These are phyloP conservation scores for Apantesis nais DNA, from an alignment of 2,888 invertebrate species.

Conservation along the genomic window DNA sequence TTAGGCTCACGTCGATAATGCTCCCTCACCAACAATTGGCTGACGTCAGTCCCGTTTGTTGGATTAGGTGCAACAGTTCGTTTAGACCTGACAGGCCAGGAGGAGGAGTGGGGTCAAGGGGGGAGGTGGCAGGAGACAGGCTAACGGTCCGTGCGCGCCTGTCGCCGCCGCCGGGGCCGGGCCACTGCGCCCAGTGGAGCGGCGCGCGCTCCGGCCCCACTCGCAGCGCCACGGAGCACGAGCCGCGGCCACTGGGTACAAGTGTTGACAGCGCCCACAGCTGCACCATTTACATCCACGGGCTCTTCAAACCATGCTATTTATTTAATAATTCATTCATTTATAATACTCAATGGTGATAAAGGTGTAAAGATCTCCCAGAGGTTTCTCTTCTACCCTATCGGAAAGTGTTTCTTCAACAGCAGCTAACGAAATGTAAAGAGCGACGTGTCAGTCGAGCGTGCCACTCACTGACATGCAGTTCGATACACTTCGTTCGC, in stretches of 20 bases:
- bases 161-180: neutral
- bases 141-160: neutral
- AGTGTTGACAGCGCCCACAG: neutral
- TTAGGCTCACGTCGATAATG: neutral
- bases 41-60: neutral
- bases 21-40: neutral
- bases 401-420: too few relatives aligned
- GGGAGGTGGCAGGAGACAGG: neutral
- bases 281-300: neutral
- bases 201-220: neutral
- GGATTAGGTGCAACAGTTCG: neutral
- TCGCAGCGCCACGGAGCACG: too few relatives aligned
- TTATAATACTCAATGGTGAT: neutral
- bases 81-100: neutral
- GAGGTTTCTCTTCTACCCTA: too few relatives aligned
- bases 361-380: too few relatives aligned
- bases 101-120: neutral
- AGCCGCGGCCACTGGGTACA: neutral
- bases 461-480: too few relatives aligned
- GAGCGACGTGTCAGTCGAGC: neutral
- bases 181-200: neutral
- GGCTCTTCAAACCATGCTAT: neutral
- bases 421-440: neutral
- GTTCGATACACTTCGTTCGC: too few relatives aligned
- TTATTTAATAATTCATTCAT: neutral